Conservation (phyloP, 2,888 invertebrate species). For the Chalcosyrphus nemorum region DNA sequence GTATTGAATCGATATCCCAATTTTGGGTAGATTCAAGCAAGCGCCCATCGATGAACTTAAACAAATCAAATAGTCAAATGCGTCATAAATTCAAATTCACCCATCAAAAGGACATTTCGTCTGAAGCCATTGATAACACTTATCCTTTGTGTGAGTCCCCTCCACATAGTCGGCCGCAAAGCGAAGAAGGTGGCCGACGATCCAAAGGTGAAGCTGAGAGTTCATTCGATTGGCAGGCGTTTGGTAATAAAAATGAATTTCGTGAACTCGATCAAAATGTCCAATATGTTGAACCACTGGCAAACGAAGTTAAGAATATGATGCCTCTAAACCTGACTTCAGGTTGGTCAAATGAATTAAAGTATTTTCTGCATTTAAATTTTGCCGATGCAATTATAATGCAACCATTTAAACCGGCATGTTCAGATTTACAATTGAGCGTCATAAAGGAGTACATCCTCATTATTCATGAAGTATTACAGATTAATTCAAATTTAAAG, state of each 20-base stretch:
- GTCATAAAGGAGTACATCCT: slow-evolving; percentile 76
- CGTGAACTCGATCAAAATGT: slow-evolving; percentile 83
- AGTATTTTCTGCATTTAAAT: slow-evolving; percentile 78
- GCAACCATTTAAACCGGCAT: slow-evolving; percentile 75
- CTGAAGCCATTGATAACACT: slow-evolving; percentile 13
- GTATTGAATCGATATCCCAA: slow-evolving; percentile 87
- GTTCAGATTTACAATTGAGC: slow-evolving; percentile 84
- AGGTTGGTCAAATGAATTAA: slow-evolving; percentile 78
- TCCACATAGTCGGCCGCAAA: slow-evolving; percentile 78
- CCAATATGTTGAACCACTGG: slow-evolving; percentile 84
- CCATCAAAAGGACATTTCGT: slow-evolving; percentile 74
- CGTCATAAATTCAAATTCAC: slow-evolving; percentile 72
- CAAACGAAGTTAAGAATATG: slow-evolving; percentile 85
- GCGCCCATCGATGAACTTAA: slow-evolving; percentile 82
- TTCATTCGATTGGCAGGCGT: slow-evolving; percentile 88
- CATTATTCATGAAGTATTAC: slow-evolving; percentile 88
- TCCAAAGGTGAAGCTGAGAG: slow-evolving; percentile 19
- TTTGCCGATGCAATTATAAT: slow-evolving; percentile 76
- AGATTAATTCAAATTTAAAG: slow-evolving; percentile 83
- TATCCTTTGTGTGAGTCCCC: neutral
- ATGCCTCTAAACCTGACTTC: slow-evolving; percentile 80
- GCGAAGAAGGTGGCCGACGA: slow-evolving; percentile 74
- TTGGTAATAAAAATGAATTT: slow-evolving; percentile 76
- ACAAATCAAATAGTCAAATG: neutral
- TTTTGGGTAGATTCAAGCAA: slow-evolving; percentile 87